Conservation (phyloP, 2,888 invertebrate species). For the Andrena fulva region DNA sequence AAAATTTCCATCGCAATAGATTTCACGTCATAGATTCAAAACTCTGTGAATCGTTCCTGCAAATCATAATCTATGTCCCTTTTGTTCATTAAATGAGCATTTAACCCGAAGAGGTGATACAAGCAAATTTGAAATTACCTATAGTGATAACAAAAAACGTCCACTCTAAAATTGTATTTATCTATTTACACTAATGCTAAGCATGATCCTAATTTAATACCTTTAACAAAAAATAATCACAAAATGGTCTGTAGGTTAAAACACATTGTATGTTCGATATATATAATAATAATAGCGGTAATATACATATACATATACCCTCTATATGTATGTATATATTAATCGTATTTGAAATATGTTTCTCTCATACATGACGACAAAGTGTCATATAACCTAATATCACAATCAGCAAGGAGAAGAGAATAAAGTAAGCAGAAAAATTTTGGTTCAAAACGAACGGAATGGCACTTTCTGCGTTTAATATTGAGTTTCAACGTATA, state of each 20-base stretch:
- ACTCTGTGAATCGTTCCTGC: slow-evolving; percentile 71
- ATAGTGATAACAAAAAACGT: slow-evolving; percentile 70
- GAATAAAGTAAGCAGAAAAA: slow-evolving; percentile 76
- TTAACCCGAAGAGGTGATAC: slow-evolving; percentile 54
- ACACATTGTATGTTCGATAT: slow-evolving; percentile 65
- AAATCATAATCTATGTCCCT: slow-evolving; percentile 53
- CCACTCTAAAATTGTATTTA: slow-evolving; percentile 74
- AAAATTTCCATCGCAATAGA: slow-evolving; percentile 75
- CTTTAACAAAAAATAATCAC: slow-evolving; percentile 75
- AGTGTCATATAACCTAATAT: slow-evolving; percentile 82
- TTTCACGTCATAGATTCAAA: slow-evolving; percentile 82
- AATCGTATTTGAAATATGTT: slow-evolving; percentile 67
- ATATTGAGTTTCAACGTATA: slow-evolving; percentile 76
- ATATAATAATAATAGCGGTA: slow-evolving; percentile 52
- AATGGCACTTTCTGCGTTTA: slow-evolving; percentile 81
- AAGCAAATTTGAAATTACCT: slow-evolving; percentile 66
- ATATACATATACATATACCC: slow-evolving; percentile 56
- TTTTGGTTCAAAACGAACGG: slow-evolving; percentile 79
- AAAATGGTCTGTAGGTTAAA: slow-evolving; percentile 74
- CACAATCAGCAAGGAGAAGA: slow-evolving; percentile 81
- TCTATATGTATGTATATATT: slow-evolving; percentile 62
- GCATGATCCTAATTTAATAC: slow-evolving; percentile 73
- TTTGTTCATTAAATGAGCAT: slow-evolving; percentile 52
- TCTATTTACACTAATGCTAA: slow-evolving; percentile 77
- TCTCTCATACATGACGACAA: slow-evolving; percentile 73